Evolutionary conservation across 2,888 invertebrate genomes (phyloP), one percentile per base, ranked within the genome.

Genomic region (Criorhina ranunculi): DNA sequence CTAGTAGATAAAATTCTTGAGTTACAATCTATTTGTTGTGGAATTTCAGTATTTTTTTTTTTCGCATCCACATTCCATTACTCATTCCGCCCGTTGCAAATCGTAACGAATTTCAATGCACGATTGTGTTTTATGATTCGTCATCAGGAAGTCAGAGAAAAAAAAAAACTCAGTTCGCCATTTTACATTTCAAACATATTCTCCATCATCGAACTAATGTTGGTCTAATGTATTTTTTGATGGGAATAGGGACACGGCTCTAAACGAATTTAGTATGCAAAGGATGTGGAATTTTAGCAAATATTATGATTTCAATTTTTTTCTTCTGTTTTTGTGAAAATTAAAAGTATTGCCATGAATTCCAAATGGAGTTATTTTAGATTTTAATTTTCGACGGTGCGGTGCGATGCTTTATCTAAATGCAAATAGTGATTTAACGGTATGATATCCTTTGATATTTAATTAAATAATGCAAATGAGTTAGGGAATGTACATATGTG

Each of bases 61-160:
- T 70, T 15, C 40, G 24, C 44, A 24, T n/a, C n/a, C 64, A 51
- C 70, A 79, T 79, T 80, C 73, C 67, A 80, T 73, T 60, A 67
- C 73, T 67, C 67, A 73, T 73, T 72, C 72, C 59, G 5, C 66
- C 72, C 59, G 5, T 7, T 31, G 42, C 42, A 24, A 24, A 24
- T 4, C 24, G 24, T 3, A 24, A 24, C 24, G 4, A 24, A 42
- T 60, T 60, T 60, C 60, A 44, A n/a, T 42, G 24, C 24, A 24
- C 24, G 24, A 24, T 24, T 24, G 24, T 24, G 24, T 35, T 49
- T 37, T 49, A 9, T 49, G 19, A 33, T n/a, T 46, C 31, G 12
- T 12, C 19, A 33, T 9, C 19, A 24, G 2, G 2, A n/a, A n/a
- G n/a, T n/a, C n/a, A n/a, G n/a, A n/a, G n/a, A n/a, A n/a, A n/a